Evolutionary conservation across 2,797 vertebrate species (phyloP), one percentile per base, ranked within the genome.

Genomic region (Semaprochilodus insignis): DNA sequence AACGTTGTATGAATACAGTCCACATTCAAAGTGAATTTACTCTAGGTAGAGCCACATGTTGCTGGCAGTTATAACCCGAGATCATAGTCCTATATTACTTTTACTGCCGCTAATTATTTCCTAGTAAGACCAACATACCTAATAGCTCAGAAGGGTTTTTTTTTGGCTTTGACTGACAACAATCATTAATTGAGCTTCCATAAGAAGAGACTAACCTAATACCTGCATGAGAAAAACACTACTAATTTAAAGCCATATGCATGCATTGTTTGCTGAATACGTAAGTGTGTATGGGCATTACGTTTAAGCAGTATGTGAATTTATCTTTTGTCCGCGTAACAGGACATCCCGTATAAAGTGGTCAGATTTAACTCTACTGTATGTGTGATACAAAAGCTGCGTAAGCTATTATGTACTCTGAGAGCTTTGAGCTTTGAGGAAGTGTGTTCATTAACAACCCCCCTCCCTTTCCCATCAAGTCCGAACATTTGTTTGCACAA

Each of bases 401-500:
- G 19, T 44, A 17, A 17, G 55, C 34, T 62, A 16, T 75, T 23
- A 27, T 21, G 21, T 74, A 6, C 7, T 16, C 73, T 82, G 70
- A 84, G 44, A 15, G 31, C 88, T 60, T 84, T 78, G 34, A 83
- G 80, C 73, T 84, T 57, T 72, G 52, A 80, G 77, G 80, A 84
- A 80, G 69, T 70, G 54, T 87, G 73, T 87, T 83, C 57, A 52
- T 69, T 80, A 44, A 75, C 60, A 72, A 85, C 82, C 82, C 84
- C 36, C 40, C 52, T 77, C 15, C 31, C 74, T 74, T 76, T 85
- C 74, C 71, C 84, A 82, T 36, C 74, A 73, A 71, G 25, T 31
- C 78, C 52, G 71, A 85, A 83, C 66, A 69, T 7, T 69, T 86
- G 80, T 74, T 91, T 93, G 92, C 23, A 3, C 15, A 36, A 11